Evolutionary conservation across 1,140 invertebrate species (phyloP), one percentile per base, ranked within the genome.

Genomic region (Cotesia glomerata): DNA sequence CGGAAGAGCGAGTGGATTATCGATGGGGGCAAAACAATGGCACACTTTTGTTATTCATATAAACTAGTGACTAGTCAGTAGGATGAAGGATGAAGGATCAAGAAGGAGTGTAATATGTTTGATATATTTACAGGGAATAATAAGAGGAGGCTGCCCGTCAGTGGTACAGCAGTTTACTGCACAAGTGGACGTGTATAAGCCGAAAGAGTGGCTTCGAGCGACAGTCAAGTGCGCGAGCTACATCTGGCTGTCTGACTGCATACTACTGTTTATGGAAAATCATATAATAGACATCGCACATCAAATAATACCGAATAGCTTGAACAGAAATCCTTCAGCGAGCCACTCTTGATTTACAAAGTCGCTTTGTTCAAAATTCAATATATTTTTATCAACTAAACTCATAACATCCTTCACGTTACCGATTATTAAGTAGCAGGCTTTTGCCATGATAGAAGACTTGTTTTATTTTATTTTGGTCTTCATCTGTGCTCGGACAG

Each of bases 201-300:
- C 63, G 11, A 36, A 45, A 9, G 58, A 61, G 58, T 34, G 69
- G 36, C 56, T 39, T 26, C 69, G 14, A 68, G 56, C 36, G 69
- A 70, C 75, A 77, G 84, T 85, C 84, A 85, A 86, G 84, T 79
- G 76, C 69, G 26, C 78, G 65, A 34, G 67, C 61, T 84, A 84
- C 84, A 86, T 86, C 84, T 86, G 84, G 83, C 84, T 81, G 51
- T 83, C 76, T 81, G 84, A 85, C 84, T 79, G 80, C 76, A 81
- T 83, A 85, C 84, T 79, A 80, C 78, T 84, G 84, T 85, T 85
- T 86, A 86, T 85, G 80, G 83, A 86, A 85, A 85, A 85, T 85
- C 82, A 85, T 84, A 78, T 34, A 71, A 26, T 26, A 26, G 26
- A 26, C 26, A 26, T 26, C 26, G 1, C 36, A 62, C 78, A 75